A percentile compares a stretch with the other conserved stretches of the same genome.
Evolutionary conservation across 2,113 vertebrate species (phyloP).

Genomic region (Acanthisitta chloris): DNA sequence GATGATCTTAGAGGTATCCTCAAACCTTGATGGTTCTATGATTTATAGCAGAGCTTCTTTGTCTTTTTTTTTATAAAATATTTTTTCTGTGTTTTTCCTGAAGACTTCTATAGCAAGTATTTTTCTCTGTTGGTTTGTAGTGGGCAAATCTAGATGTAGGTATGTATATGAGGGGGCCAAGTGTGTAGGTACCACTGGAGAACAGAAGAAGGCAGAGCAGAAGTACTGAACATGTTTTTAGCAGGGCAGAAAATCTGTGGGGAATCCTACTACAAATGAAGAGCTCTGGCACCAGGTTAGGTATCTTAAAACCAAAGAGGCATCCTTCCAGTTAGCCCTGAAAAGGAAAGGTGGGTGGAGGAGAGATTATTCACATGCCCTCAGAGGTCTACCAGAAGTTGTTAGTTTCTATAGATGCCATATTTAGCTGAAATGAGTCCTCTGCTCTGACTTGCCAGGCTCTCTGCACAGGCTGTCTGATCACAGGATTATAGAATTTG

Average conservation of each 20-base stretch:
- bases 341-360: neutral
- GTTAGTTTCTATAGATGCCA: neutral
- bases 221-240: neutral
- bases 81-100: neutral
- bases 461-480: neutral
- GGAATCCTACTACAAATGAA: neutral
- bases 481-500: too few relatives aligned
- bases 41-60: neutral
- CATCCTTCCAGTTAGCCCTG: neutral
- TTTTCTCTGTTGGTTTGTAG: neutral
- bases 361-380: neutral
- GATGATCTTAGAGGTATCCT: too few relatives aligned
- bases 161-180: neutral
- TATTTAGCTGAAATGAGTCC: neutral
- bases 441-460: neutral
- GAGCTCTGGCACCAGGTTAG: neutral
- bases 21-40: too few relatives aligned
- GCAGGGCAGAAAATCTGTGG: neutral
- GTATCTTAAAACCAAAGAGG: neutral
- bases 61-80: neutral
- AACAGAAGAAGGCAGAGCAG: neutral
- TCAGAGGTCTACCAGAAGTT: neutral
- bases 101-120: neutral
- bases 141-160: neutral
- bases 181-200: neutral